These are phyloP conservation scores for Drosophila paulistorum DNA, from an alignment of 1,140 invertebrate genomes.

Conservation along the genomic window DNA sequence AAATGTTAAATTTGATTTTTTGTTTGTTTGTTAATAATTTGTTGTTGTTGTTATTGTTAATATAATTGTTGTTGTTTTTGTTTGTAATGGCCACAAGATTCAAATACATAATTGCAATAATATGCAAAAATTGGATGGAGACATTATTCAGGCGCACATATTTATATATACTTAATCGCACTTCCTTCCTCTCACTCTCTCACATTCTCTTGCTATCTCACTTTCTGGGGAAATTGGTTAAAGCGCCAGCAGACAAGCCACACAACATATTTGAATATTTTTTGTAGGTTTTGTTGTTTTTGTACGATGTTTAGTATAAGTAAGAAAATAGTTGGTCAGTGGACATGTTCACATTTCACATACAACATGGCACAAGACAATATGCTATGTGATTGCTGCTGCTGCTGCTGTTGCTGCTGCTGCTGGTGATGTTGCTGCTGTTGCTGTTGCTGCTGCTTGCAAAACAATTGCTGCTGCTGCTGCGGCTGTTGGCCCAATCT, in stretches of 20 bases:
- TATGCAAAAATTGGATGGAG: conserved; percentile 33
- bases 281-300: not conserved
- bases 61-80: conserved; percentile 20
- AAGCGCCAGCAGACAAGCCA: conserved; percentile 4
- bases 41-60: conserved; percentile 33
- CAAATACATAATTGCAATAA: conserved; percentile 11
- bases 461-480: conserved; percentile 4
- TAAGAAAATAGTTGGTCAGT: conserved; percentile 31
- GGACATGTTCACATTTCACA: conserved; percentile 33
- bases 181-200: not conserved
- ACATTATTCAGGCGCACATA: conserved; percentile 23
- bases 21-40: conserved; percentile 51
- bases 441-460: not conserved
- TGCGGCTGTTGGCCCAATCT: conserved; percentile 1
- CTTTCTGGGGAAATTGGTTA: not conserved
- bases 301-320: conserved; percentile 30
- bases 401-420: conserved; percentile 20
- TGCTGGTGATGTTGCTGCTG: conserved; percentile 32
- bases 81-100: conserved; percentile 19
- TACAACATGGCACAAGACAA: conserved; percentile 13
- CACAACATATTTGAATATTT: conserved; percentile 13
- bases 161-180: not conserved
- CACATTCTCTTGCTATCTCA: not conserved
- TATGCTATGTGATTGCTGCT: conserved; percentile 9
- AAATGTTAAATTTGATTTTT: conserved; percentile 67